Evolutionary conservation across 2,797 vertebrate genomes (phyloP).

Genomic region (Valencia hispanica): DNA sequence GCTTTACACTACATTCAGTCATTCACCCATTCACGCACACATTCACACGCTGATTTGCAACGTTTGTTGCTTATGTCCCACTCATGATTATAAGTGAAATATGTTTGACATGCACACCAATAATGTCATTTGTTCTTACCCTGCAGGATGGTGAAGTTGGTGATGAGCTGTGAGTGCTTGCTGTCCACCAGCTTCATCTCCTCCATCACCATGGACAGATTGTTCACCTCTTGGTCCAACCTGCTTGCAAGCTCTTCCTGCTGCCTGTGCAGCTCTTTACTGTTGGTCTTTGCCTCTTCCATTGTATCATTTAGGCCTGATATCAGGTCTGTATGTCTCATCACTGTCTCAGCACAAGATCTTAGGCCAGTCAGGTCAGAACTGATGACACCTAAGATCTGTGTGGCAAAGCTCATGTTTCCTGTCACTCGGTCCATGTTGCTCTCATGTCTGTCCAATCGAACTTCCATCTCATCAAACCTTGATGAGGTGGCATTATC

Average conservation of each 20-base stretch:
- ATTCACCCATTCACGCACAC: no score
- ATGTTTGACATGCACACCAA: neutral
- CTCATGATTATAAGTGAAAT: neutral
- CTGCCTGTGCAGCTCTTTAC: slow-evolving; percentile 81
- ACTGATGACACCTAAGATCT: slow-evolving; percentile 84
- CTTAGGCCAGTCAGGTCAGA: slow-evolving; percentile 91
- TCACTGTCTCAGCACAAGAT: slow-evolving; percentile 91
- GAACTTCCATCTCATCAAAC: slow-evolving; percentile 74
- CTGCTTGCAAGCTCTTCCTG: slow-evolving; percentile 73
- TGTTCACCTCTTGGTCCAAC: slow-evolving; percentile 77
- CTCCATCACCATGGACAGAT: slow-evolving; percentile 92
- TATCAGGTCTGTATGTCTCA: slow-evolving; percentile 89
- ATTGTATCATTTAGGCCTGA: slow-evolving; percentile 87
- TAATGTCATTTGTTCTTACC: slow-evolving; percentile 62
- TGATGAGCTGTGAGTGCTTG: slow-evolving; percentile 90
- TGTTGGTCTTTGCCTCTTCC: slow-evolving; percentile 85
- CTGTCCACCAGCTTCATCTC: slow-evolving; percentile 92
- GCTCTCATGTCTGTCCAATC: slow-evolving; percentile 74
- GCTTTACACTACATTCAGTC: no score
- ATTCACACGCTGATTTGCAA: no score
- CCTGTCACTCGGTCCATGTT: slow-evolving; percentile 78
- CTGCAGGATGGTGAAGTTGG: slow-evolving; percentile 84
- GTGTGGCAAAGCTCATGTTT: slow-evolving; percentile 77
- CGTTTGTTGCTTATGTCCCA: neutral
- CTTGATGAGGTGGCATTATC: slow-evolving; percentile 75